Conservation (phyloP, 2,113 vertebrate genomes). For the Corythoichthys intestinalis region DNA sequence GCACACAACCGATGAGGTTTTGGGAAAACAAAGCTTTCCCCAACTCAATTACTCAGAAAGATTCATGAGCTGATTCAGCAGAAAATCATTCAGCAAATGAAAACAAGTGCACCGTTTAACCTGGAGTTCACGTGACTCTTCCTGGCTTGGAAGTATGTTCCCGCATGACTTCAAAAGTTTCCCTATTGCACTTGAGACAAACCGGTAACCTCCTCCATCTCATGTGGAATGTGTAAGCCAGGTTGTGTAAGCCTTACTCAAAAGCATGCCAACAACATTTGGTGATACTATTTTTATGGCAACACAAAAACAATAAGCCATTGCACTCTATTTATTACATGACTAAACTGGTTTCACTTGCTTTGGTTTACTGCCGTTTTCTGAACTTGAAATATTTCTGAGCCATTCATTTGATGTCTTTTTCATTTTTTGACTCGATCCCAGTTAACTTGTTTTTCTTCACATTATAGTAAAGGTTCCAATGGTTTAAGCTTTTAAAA, state of each 20-base stretch:
- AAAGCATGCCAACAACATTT: slow-evolving; percentile 63
- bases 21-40: slow-evolving; percentile 12
- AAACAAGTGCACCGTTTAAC: slow-evolving; percentile 35
- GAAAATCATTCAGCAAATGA: slow-evolving; percentile 10
- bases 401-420: slow-evolving; percentile 10
- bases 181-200: slow-evolving; percentile 56
- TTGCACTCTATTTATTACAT: slow-evolving; percentile 27
- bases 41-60: slow-evolving; percentile 38
- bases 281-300: slow-evolving; percentile 58
- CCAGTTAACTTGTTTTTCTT: slow-evolving; percentile 21
- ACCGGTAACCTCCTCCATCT: slow-evolving; percentile 44
- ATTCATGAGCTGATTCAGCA: slow-evolving; percentile 33
- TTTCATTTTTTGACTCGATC: slow-evolving; percentile 16
- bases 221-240: slow-evolving; percentile 57
- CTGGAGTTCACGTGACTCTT: slow-evolving; percentile 32
- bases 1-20: slow-evolving; percentile 30
- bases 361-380: slow-evolving; percentile 32
- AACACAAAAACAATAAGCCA: slow-evolving; percentile 56
- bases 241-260: slow-evolving; percentile 67
- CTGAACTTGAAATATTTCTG: slow-evolving; percentile 46
- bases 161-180: slow-evolving; percentile 54
- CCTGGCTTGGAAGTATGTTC: slow-evolving; percentile 41
- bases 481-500: background rate
- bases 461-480: slow-evolving; percentile 35
- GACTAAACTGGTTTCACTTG: slow-evolving; percentile 38